Evolutionary conservation across 2,797 vertebrate species (phyloP).

Genomic region (Poeciliopsis gracilis): DNA sequence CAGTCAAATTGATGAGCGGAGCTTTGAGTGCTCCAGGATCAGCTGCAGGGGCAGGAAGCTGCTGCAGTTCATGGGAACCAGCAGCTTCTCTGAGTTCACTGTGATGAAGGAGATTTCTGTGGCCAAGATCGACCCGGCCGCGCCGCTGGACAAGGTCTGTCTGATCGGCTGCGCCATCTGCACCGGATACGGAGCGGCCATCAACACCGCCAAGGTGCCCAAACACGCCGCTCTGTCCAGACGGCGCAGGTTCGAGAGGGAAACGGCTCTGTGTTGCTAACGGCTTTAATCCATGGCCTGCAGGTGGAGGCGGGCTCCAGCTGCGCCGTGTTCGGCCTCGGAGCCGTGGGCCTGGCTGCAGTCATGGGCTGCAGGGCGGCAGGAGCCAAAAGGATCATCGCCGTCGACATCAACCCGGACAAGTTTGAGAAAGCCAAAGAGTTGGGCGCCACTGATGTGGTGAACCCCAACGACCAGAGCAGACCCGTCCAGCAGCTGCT

Average conservation of each 20-base stretch:
- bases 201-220: conserved; percentile 90
- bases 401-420: conserved; percentile 88
- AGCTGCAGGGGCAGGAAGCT: conserved; percentile 89
- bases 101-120: conserved; percentile 88
- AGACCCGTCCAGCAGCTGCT: conserved; percentile 89
- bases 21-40: conserved; percentile 71
- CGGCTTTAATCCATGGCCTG: background rate
- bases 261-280: too few relatives aligned
- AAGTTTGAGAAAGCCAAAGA: conserved; percentile 89
- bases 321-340: conserved; percentile 92
- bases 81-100: conserved; percentile 94
- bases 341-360: conserved; percentile 91
- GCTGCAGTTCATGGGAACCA: conserved; percentile 90
- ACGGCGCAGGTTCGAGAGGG: background rate
- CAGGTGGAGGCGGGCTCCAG: conserved; percentile 92
- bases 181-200: conserved; percentile 92
- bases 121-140: conserved; percentile 87
- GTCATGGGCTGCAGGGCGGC: conserved; percentile 93
- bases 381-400: conserved; percentile 90
- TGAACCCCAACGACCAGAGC: conserved; percentile 88
- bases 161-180: conserved; percentile 92
- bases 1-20: too few relatives aligned
- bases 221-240: background rate
- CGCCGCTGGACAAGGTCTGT: conserved; percentile 92
- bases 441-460: conserved; percentile 91